Percentiles rank a stretch among this genome's conserved stretches.
Conservation (phyloP, 53 echinoderm and acorn worm genomes). For the Glandiceps talaboti region DNA sequence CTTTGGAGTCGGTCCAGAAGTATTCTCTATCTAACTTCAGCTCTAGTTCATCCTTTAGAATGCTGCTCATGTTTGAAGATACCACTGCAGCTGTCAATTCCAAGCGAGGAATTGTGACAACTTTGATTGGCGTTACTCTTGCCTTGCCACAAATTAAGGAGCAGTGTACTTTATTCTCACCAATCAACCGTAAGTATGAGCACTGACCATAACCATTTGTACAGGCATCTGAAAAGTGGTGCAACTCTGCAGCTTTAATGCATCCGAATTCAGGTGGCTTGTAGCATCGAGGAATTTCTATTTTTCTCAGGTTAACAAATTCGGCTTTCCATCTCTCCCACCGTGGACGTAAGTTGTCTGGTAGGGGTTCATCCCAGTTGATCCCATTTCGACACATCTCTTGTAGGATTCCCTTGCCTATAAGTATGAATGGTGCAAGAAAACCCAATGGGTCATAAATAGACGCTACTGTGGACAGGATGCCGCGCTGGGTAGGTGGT, state of each 20-base stretch:
- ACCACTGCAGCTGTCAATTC: conserved; percentile 34
- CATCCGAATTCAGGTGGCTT: conserved; percentile 31
- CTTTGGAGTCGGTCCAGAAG: conserved; percentile 42
- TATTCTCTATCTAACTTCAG: conserved; percentile 9
- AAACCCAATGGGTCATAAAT: conserved; percentile 39
- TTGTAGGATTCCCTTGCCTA: conserved; percentile 38
- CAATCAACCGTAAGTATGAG: conserved; percentile 20
- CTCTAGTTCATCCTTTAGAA: conserved; percentile 19
- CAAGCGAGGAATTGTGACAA: conserved; percentile 29
- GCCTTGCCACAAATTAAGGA: conserved; percentile 28
- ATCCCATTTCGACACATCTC: conserved; percentile 19
- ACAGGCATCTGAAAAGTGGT: conserved; percentile 61
- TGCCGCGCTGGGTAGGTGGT: conserved; percentile 15
- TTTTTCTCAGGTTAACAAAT: conserved; percentile 2
- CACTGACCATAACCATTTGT: conserved; percentile 34
- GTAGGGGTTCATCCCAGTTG: conserved; percentile 39
- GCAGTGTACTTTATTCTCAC: conserved; percentile 28
- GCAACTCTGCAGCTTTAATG: conserved; percentile 19
- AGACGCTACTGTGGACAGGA: conserved; percentile 23
- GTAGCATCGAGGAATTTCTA: conserved; percentile 37
- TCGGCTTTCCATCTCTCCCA: conserved; percentile 35
- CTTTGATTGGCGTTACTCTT: conserved; percentile 25
- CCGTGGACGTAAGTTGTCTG: conserved; percentile 7
- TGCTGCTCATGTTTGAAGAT: conserved; percentile 27
- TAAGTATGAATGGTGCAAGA: conserved; percentile 41